Conservation (phyloP, 2,113 vertebrate genomes). For the Mirza zaza region DNA sequence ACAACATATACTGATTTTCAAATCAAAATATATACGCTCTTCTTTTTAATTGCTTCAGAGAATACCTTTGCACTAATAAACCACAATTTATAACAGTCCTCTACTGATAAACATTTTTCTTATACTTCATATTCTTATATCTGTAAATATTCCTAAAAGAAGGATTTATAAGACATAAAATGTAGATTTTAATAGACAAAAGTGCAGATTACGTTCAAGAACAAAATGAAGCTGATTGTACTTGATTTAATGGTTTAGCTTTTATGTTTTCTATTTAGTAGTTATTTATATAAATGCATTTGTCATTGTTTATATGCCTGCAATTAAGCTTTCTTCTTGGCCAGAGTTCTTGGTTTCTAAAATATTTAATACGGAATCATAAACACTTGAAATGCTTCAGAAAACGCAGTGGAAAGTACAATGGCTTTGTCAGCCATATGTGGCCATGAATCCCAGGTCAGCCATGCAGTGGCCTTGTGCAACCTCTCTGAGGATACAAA, state of each 20-base stretch:
- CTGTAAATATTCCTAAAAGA: background rate
- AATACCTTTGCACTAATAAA: background rate
- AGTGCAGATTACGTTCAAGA: background rate
- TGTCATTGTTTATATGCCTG: background rate
- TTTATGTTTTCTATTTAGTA: background rate
- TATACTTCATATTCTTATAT: background rate
- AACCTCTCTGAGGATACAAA: background rate
- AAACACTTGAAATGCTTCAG: background rate
- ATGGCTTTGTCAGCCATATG: background rate
- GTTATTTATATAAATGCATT: background rate
- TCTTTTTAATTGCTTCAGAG: background rate
- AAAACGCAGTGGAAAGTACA: background rate
- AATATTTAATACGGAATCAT: background rate
- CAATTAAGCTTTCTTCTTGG: slow-evolving; percentile 21
- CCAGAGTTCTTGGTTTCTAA: slow-evolving; percentile 2
- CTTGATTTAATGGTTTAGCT: background rate
- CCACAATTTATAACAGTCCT: background rate
- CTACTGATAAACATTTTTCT: background rate
- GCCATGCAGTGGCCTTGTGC: background rate
- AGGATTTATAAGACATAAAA: background rate
- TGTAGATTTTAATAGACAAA: background rate
- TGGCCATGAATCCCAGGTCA: background rate
- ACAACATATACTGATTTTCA: background rate
- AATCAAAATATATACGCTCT: background rate
- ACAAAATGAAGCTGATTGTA: background rate